Evolutionary conservation across 2,113 vertebrate genomes (phyloP).

Genomic region (Saccopteryx leptura): DNA sequence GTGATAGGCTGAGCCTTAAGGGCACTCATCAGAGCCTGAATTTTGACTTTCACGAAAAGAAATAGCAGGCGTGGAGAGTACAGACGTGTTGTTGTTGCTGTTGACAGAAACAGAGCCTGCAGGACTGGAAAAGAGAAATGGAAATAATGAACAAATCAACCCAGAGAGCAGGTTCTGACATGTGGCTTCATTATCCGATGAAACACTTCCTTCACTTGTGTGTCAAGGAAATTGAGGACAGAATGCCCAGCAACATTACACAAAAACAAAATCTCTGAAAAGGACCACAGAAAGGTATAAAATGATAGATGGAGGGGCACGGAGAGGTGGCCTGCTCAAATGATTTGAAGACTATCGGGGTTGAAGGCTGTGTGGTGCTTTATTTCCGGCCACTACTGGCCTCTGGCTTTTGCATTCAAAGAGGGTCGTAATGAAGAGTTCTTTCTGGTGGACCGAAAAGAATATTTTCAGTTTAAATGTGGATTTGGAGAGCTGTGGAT

Average conservation of each 20-base stretch:
- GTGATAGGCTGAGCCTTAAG: not conserved
- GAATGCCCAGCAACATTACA: conserved; percentile 35
- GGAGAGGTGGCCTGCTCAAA: conserved; percentile 28
- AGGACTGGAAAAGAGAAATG: conserved; percentile 41
- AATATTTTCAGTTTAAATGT: conserved; percentile 71
- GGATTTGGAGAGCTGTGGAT: conserved; percentile 67
- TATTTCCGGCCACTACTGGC: conserved; percentile 43
- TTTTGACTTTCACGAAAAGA: conserved; percentile 54
- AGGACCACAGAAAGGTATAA: conserved; percentile 6
- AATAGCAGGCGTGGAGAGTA: not conserved
- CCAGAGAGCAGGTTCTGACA: conserved; percentile 52
- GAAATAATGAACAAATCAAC: conserved; percentile 52
- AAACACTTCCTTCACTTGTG: conserved; percentile 61
- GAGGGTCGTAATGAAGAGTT: conserved; percentile 24
- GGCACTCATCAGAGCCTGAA: conserved; percentile 1
- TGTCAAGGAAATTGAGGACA: conserved; percentile 72
- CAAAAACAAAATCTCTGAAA: conserved; percentile 63
- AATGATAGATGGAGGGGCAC: conserved; percentile 55
- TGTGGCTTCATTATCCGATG: conserved; percentile 30
- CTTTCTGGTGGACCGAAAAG: conserved; percentile 73
- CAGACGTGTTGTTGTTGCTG: conserved; percentile 4
- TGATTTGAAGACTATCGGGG: not conserved
- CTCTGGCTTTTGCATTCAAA: conserved; percentile 27
- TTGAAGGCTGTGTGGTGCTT: conserved; percentile 10
- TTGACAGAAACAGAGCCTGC: conserved; percentile 51